Base-by-base conservation (phyloP, 2,888 invertebrate genomes). In the Steromphala cineraria region DNA sequence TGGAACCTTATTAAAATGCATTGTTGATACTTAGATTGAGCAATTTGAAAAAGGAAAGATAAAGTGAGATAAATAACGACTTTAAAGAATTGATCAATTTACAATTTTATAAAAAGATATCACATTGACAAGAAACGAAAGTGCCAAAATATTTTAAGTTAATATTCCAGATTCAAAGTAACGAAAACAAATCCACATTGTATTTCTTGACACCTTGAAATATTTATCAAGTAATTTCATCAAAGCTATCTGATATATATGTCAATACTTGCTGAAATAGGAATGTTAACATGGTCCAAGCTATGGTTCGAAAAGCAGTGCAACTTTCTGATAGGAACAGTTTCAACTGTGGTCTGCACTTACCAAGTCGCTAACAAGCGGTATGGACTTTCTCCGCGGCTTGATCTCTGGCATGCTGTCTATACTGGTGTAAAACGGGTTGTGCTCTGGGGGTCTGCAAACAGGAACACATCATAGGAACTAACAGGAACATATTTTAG, bases 331-430 rank as follows among this genome's bases (percentile, higher is more conserved):
- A 46, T 13, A 13, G 7, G 46, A 46, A 13, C 5, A 67, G 31
- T 3, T 67, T n/a, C 31, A 31, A n/a, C 21, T 3, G n/a, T 2
- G 19, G 24, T 19, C 10, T 36, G 31, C 80, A 91, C 98, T 96
- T 96, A 99, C 99, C 96, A 99, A 95, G 95, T 99, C 99, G 84
- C 99, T 99, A 91, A 99, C 99, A 92, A 99, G 95, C 52, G 99
- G 98, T 92, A 99, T 98, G 78, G 98, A 98, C 94, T 99, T 99
- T 93, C 98, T 95, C 91, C 98, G 95, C 79, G 98, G 98, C 92
- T 98, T 96, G 94, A 99, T 99, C 94, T 99, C 99, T 77, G 99
- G 99, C 98, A 98, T 99, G 93, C 99, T 99, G 95, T 99, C 99
- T 94, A 99, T 99, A 94, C 98, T 98, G 94, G 98, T 98, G 95